Percentiles rank a stretch among this genome's conserved stretches.
Conservation (phyloP, 2,888 invertebrate species). For the Amphipyra berbera region DNA sequence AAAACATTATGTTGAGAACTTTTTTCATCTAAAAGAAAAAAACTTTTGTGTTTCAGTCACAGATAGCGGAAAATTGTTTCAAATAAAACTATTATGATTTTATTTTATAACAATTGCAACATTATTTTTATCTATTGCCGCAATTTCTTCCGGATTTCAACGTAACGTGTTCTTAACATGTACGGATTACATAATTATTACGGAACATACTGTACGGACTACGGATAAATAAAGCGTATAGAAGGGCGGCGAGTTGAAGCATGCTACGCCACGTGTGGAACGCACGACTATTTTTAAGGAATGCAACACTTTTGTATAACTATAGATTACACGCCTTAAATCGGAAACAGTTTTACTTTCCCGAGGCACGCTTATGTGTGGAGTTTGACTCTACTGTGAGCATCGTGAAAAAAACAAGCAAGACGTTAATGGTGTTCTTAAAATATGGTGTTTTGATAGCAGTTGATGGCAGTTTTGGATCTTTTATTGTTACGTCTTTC, state of each 20-base stretch:
- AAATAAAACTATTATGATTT: not conserved
- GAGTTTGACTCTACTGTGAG: slow-evolving; percentile 19
- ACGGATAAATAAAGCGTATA: slow-evolving; percentile 61
- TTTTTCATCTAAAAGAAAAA: too few relatives aligned
- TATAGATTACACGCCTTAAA: slow-evolving; percentile 40
- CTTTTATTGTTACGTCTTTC: slow-evolving; percentile 31
- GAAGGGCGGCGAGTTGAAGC: slow-evolving; percentile 64
- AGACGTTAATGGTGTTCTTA: slow-evolving; percentile 52
- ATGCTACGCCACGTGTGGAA: slow-evolving; percentile 69
- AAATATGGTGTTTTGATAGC: slow-evolving; percentile 53
- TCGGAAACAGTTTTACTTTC: slow-evolving; percentile 44
- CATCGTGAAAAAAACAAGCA: slow-evolving; percentile 38
- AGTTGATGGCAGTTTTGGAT: slow-evolving; percentile 36
- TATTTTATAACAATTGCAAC: slow-evolving; percentile 28
- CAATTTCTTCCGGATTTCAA: slow-evolving; percentile 35
- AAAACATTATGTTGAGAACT: too few relatives aligned
- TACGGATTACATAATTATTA: slow-evolving; percentile 50
- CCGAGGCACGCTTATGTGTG: slow-evolving; percentile 39
- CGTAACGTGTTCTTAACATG: slow-evolving; percentile 41
- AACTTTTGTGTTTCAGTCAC: too few relatives aligned
- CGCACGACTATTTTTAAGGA: slow-evolving; percentile 74
- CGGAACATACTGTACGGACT: slow-evolving; percentile 44
- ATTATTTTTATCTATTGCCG: slow-evolving; percentile 24
- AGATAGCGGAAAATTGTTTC: slow-evolving; percentile 4
- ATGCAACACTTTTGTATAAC: slow-evolving; percentile 50